These are phyloP conservation scores for Sesia bembeciformis DNA, from an alignment of 2,888 invertebrate genomes.

Conservation along the genomic window DNA sequence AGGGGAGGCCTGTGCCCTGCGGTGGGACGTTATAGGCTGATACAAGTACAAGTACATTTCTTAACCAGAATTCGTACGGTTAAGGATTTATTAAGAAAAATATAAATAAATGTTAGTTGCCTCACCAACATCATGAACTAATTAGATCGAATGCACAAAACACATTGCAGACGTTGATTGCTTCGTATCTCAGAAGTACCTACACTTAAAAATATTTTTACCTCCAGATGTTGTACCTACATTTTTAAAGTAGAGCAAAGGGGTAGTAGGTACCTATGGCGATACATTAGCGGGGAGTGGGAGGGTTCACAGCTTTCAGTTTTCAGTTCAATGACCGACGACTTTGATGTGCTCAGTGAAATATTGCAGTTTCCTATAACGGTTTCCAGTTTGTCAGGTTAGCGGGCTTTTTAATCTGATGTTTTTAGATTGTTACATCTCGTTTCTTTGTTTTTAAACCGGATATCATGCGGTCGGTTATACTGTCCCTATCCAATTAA, in stretches of 20 bases:
- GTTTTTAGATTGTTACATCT: conserved; percentile 5
- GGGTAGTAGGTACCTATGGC: neutral
- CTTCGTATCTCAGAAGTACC: neutral
- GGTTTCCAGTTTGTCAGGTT: conserved; percentile 3
- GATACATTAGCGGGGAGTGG: neutral
- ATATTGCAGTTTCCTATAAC: conserved; percentile 34
- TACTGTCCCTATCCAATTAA: neutral
- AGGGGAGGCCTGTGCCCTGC: too few relatives aligned
- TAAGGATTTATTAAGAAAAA: too few relatives aligned
- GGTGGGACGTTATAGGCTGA: too few relatives aligned
- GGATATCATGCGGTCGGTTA: neutral
- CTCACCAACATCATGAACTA: too few relatives aligned
- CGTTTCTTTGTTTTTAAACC: too few relatives aligned
- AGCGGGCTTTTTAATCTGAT: conserved; percentile 42
- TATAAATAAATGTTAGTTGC: too few relatives aligned
- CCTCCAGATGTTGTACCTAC: neutral
- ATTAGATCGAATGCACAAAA: too few relatives aligned
- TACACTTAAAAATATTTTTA: neutral
- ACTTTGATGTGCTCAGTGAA: conserved; percentile 57
- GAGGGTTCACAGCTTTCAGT: conserved; percentile 20
- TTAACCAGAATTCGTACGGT: too few relatives aligned
- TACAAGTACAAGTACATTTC: too few relatives aligned
- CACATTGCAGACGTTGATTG: neutral
- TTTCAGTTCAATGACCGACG: conserved; percentile 49
- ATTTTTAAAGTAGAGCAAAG: conserved; percentile 5